Evolutionary conservation across 2,113 vertebrate species (phyloP), one percentile per base, ranked within the genome.

Genomic region (Peucedramus taeniatus): DNA sequence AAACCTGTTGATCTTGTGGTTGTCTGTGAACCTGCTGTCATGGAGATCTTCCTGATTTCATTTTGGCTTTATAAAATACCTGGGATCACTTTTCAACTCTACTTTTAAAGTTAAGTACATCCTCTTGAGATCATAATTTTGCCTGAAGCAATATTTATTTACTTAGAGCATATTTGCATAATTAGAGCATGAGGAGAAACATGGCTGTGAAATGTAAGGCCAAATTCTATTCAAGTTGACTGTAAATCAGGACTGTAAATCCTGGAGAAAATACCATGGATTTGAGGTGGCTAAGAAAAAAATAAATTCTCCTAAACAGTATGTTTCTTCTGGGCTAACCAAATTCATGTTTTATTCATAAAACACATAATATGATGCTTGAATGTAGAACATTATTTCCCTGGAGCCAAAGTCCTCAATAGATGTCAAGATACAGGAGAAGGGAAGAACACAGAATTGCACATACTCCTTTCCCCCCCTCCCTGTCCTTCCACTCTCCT

Each of bases 261-360:
- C 47, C 20, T 44, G 77, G 57, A 66, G 26, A 89, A 87, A 89
- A 79, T 64, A 45, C 11, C 3, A 13, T 12, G 33, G 35, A 65
- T 60, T 65, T 87, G 47, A 83, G 19, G 24, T 59, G 28, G 6
- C 14, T 35, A 78, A 54, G 47, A 54, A 63, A 85, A 60, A 85
- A 37, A 71, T 27, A 27, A 64, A 72, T 33, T 74, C n/a, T 90
- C 13, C 17, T 70, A 50, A 86, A 57, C 1, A 27, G 22, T 57
- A 11, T 24, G 31, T 77, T 93, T 33, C 40, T 77, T 50, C 27
- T 63, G 37, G 33, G 23, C 45, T 90, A 76, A 83, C 7, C 8
- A 83, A 90, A 70, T 76, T 83, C 2, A 56, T 83, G 26, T 83
- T 88, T 96, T 87, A 85, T 88, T 93, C 30, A 88, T 85, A 82